Conservation (phyloP, 2,888 invertebrate species). For the Deilephila elpenor region DNA sequence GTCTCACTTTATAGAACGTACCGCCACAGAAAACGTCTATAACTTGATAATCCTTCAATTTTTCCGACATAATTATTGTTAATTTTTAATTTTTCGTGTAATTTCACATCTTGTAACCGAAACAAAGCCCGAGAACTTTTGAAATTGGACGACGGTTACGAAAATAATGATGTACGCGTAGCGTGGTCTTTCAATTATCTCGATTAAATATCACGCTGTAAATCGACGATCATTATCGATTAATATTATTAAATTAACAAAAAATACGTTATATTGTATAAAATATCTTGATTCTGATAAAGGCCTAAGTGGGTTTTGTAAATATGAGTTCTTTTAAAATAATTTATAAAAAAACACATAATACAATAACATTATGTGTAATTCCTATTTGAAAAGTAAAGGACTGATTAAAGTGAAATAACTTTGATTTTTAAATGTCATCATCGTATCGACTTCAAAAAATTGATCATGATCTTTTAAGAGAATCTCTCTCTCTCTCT, state of each 20-base stretch:
- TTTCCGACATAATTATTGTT: slow-evolving; percentile 66
- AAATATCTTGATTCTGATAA: neutral
- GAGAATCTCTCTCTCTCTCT: too few relatives aligned
- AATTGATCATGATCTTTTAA: too few relatives aligned
- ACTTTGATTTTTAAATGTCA: too few relatives aligned
- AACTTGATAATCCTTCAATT: slow-evolving; percentile 80
- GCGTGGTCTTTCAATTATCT: slow-evolving; percentile 23
- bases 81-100: slow-evolving; percentile 40
- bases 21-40: slow-evolving; percentile 79
- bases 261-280: neutral
- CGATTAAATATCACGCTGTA: slow-evolving; percentile 13
- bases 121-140: slow-evolving; percentile 75
- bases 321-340: too few relatives aligned
- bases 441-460: too few relatives aligned
- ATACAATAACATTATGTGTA: too few relatives aligned
- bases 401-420: too few relatives aligned
- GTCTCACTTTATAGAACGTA: slow-evolving; percentile 81
- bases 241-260: neutral
- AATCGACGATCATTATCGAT: slow-evolving; percentile 7
- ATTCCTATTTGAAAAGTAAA: too few relatives aligned
- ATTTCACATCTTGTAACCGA: slow-evolving; percentile 74
- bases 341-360: too few relatives aligned
- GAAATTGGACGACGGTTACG: slow-evolving; percentile 68
- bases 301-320: neutral
- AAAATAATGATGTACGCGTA: slow-evolving; percentile 56